Evolutionary conservation across 2,113 vertebrate genomes (phyloP).

Genomic region (Cnemophilus loriae): DNA sequence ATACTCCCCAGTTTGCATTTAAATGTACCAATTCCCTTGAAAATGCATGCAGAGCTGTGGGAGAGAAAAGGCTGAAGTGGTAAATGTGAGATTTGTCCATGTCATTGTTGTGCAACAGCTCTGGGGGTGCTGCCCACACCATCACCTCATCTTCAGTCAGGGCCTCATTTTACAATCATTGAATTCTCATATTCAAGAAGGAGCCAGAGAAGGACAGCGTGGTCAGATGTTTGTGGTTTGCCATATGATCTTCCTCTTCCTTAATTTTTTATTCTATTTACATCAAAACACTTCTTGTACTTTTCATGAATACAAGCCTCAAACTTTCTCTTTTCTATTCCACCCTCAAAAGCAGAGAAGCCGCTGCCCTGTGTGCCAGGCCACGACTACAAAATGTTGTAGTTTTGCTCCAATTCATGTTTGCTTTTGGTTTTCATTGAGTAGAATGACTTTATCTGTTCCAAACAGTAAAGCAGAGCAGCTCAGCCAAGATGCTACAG

Average conservation of each 20-base stretch:
- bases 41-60: neutral
- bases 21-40: neutral
- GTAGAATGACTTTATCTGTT: neutral
- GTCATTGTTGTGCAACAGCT: neutral
- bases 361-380: neutral
- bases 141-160: neutral
- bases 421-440: neutral
- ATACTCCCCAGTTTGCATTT: neutral
- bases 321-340: neutral
- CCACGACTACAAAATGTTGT: neutral
- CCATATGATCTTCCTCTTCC: neutral
- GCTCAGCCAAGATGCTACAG: neutral
- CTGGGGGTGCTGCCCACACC: neutral
- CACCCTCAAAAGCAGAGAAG: neutral
- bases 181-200: neutral
- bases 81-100: neutral
- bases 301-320: neutral
- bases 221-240: neutral
- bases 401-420: neutral
- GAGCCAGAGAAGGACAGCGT: neutral
- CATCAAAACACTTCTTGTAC: neutral
- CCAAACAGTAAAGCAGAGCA: neutral
- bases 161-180: neutral
- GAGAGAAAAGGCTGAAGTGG: neutral
- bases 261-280: neutral